phyloP scores from a whole-genome alignment of 2,888 invertebrate genomes.

The Onchidella celtica region DNA sequence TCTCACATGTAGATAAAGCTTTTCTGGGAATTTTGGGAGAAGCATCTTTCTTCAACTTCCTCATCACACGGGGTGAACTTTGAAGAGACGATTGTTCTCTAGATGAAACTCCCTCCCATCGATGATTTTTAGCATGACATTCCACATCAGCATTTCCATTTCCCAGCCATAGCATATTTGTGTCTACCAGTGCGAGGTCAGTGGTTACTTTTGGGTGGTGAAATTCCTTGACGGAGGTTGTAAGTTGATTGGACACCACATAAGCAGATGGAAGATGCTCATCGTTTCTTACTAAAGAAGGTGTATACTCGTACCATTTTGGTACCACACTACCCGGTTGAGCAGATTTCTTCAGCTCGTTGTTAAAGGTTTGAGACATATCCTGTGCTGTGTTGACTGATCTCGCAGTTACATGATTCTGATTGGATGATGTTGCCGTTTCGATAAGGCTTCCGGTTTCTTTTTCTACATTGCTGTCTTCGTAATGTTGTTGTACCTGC shows the following conservation, averaged over 20 bases:
- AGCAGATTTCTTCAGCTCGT: background rate
- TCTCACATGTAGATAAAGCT: too few relatives aligned
- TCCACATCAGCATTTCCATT: background rate
- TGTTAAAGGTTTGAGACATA: background rate
- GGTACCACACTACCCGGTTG: background rate
- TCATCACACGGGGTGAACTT: background rate
- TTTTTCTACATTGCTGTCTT: constrained; percentile 13
- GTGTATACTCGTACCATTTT: constrained; percentile 4
- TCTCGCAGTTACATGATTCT: constrained; percentile 39
- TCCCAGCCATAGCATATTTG: background rate
- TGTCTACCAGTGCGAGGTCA: background rate
- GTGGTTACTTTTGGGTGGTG: background rate
- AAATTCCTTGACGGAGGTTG: background rate
- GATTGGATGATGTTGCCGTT: constrained; percentile 18
- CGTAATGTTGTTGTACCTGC: background rate
- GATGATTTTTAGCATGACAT: background rate
- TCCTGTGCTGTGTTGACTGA: constrained; percentile 17
- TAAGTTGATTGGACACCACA: background rate
- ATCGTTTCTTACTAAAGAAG: background rate
- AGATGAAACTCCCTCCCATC: constrained; percentile 6
- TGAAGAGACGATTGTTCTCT: background rate
- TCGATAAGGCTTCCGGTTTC: constrained; percentile 34
- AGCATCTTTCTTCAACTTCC: background rate
- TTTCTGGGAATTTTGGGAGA: background rate
- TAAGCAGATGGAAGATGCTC: background rate